Conservation (phyloP, 1,140 invertebrate genomes). For the Sinonovacula constricta region DNA sequence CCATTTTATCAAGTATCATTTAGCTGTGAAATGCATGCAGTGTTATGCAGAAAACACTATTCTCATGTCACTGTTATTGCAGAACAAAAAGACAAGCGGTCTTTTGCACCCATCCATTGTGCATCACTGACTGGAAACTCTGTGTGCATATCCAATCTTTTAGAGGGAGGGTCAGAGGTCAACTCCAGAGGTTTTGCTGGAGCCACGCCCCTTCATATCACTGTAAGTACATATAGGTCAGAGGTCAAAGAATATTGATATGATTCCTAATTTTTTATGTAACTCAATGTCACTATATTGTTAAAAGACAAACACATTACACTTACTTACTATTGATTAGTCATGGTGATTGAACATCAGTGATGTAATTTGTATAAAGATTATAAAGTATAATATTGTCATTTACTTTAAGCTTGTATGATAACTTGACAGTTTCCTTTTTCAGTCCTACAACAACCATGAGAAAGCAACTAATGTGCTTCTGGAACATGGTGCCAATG, state of each 20-base stretch:
- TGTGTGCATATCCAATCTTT: conserved; percentile 62
- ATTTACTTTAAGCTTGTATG: no score
- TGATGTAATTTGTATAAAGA: no score
- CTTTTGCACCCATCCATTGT: conserved; percentile 75
- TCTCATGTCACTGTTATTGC: conserved; percentile 33
- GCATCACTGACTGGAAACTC: conserved; percentile 74
- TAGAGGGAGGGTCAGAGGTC: conserved; percentile 73
- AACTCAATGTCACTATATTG: no score
- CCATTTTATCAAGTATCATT: no score
- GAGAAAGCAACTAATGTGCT: conserved; percentile 68
- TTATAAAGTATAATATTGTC: background rate
- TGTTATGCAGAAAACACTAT: background rate
- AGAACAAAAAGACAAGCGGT: conserved; percentile 72
- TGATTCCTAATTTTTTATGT: background rate
- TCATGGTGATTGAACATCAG: no score
- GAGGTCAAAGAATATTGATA: no score
- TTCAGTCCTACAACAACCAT: conserved; percentile 74
- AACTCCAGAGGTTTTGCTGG: conserved; percentile 75
- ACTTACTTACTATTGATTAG: no score
- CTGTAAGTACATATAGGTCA: conserved; percentile 72
- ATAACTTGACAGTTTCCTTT: no score
- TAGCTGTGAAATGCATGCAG: no score
- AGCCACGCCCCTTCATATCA: conserved; percentile 75
- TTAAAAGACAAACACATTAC: no score
- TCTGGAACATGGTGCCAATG: conserved; percentile 73